Base-by-base conservation (phyloP, 1,140 invertebrate genomes). In the Piezodorus guildinii region DNA sequence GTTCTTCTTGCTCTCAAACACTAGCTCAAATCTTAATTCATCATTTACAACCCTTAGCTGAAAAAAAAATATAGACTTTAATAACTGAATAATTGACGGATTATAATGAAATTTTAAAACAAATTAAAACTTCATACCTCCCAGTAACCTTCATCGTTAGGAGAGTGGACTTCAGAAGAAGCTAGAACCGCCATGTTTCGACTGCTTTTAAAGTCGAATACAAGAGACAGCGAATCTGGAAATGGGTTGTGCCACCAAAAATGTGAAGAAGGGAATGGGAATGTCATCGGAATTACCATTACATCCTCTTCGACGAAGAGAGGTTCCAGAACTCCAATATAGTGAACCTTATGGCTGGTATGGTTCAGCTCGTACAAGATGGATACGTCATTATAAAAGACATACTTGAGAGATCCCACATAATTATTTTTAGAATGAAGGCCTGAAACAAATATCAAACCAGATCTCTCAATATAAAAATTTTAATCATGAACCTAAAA, bases 361-460 rank as follows among this genome's bases (percentile, higher is more conserved):
- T 85, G 82, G 67, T 88, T 85, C 60, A 96, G 74, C 71, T 92
- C 88, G 71, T 93, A 93, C 51, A 96, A 78, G 62, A 96, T 90
- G 1, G 90, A 93, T 17, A 91, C 83, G 69, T 92, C 90, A 73
- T 95, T 94, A 72, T 91, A 92, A 73, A 93, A 95, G 21, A 94
- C 89, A 73, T 93, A 92, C 70, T 93, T 91, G 0, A 96, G 72
- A 68, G 88, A 91, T 15, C 92, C 92, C 71, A 86, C 86, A 70
- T 84, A 84, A 68, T 79, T 82, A 65, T 81, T 78, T 27, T 74
- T 74, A 3, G 78, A 79, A 34, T 73, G 71, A 65, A 81, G 68
- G 63, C 78, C 79, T 79, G 69, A 49, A 67, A 70, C 62, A 65
- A 61, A 39, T 10, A 39, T 39, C 12, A 39, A 39, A 39, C 6